Evolutionary conservation across 2,113 vertebrate genomes (phyloP), one percentile per base, ranked within the genome.

Genomic region (Raja brachyura): DNA sequence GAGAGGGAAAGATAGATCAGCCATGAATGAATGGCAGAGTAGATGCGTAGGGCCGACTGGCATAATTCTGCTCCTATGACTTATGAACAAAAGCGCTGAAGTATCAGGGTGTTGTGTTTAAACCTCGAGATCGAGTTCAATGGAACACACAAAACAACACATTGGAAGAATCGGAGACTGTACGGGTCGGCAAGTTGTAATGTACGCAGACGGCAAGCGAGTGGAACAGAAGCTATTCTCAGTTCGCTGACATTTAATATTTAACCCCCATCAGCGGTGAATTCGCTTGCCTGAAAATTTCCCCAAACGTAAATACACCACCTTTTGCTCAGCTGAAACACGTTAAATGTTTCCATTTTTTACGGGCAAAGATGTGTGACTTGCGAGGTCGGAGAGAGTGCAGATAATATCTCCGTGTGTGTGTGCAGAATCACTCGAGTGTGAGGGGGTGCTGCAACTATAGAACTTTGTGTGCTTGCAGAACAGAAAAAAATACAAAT

Each of bases 271-370:
- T 92, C 20, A 48, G 33, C 25, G 33, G 66, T 25, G 33, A 16
- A 73, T 39, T 92, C 25, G 2, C 66, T 39, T 73, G 14, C 20
- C 9, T 39, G 39, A 92, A 74, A 92, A 92, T 13, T 92, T 92
- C 90, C 90, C 66, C 90, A 73, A 39, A 92, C 22, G 31, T 73
- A 92, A 73, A 92, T 92, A 73, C 16, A 70, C 39, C n/a, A 86
- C 31, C 70, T 54, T 54, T 39, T 92, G 54, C 31, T 68, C 56
- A 18, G 22, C 16, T 73, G 48, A 54, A n/a, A 20, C 33, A 54
- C 0, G 10, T 92, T 33, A 92, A 86, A 73, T 92, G 33, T 73
- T 92, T 73, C 90, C 66, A 92, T 0, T 73, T 0, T 39, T 31
- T 25, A 73, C 9, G 16, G 86, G 18, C 20, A 48, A 70, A 54